Base-by-base conservation (phyloP, 2,797 vertebrate species). In the Cossypha niveicapilla region DNA sequence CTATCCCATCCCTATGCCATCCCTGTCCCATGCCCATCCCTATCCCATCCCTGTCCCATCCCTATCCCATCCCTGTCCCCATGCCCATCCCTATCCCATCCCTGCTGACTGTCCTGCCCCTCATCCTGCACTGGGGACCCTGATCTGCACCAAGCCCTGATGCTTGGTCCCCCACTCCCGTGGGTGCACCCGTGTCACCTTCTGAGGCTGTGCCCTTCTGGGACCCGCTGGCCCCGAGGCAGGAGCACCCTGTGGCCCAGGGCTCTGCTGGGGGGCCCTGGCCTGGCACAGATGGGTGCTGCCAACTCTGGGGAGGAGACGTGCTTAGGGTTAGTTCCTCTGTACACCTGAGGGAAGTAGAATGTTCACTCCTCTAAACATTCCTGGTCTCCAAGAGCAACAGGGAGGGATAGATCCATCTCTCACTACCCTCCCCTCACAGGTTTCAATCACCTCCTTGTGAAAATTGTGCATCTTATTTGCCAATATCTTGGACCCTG, bases 191-290 rank as follows among this genome's bases (percentile, higher is more conserved):
- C 2, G 0, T 6, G 44, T 45, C 60, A 13, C 35, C 41, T 17
- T 28, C 41, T 0, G 5, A 9, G 50, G 48, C 42, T 0, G 0
- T 25, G 35, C 9, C 48, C 17, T 1, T 1, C 48, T 7, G 41
- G 41, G 22, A 27, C 30, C 13, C 1, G 5, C 51, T 62, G 71
- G 18, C 41, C 39, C 27, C 0, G 3, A 56, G 21, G 9, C 7
- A 1, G 51, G 18, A 2, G 30, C 3, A 3, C 1, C 15, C 18
- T 1, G 11, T 3, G 25, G 58, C 4, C 3, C 44, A 13, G 41
- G 5, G 50, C 27, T 66, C 23, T 53, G 25, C 53, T 14, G 35
- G 42, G 22, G 51, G 15, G 4, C 22, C 48, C 39, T 5, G 13
- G 27, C 22, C 27, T 34, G 35, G 21, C 34, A 34, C 12, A 6